These are phyloP conservation scores for Tetranychus piercei DNA, from an alignment of 2,888 invertebrate species.

Conservation along the genomic window DNA sequence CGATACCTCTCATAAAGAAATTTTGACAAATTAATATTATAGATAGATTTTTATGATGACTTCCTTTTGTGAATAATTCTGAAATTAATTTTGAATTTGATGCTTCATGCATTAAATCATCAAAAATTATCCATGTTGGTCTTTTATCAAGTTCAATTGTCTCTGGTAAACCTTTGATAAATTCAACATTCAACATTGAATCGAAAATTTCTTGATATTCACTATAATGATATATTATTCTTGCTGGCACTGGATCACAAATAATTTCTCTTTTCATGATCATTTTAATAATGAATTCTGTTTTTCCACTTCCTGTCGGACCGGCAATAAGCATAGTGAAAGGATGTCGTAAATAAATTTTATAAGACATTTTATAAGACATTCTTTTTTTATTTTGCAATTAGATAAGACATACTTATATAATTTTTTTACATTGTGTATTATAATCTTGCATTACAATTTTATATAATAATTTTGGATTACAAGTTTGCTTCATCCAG, in stretches of 20 bases:
- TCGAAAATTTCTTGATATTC: too few relatives aligned
- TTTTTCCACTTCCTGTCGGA: conserved; percentile 15
- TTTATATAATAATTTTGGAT: too few relatives aligned
- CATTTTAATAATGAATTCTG: conserved; percentile 2
- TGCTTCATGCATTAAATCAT: conserved; percentile 14
- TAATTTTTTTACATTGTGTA: too few relatives aligned
- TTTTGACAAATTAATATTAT: conserved; percentile 18
- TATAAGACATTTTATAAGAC: too few relatives aligned
- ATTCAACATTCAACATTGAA: too few relatives aligned
- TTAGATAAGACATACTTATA: too few relatives aligned
- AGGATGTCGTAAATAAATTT: conserved; percentile 7
- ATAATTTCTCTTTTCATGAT: too few relatives aligned
- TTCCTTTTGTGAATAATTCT: conserved; percentile 13
- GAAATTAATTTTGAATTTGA: not conserved
- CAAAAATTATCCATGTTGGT: conserved; percentile 8
- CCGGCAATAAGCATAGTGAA: conserved; percentile 13
- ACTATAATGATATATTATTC: too few relatives aligned
- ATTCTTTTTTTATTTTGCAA: conserved; percentile 1
- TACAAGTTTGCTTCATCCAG: too few relatives aligned
- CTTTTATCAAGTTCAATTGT: not conserved
- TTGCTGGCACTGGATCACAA: too few relatives aligned
- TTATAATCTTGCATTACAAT: too few relatives aligned
- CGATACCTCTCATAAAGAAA: conserved; percentile 10
- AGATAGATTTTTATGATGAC: conserved; percentile 14
- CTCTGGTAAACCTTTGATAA: too few relatives aligned